Percentiles rank a stretch among this genome's conserved stretches.
Conservation (phyloP, 2,888 invertebrate genomes). For the Himalopsyche japonica region DNA sequence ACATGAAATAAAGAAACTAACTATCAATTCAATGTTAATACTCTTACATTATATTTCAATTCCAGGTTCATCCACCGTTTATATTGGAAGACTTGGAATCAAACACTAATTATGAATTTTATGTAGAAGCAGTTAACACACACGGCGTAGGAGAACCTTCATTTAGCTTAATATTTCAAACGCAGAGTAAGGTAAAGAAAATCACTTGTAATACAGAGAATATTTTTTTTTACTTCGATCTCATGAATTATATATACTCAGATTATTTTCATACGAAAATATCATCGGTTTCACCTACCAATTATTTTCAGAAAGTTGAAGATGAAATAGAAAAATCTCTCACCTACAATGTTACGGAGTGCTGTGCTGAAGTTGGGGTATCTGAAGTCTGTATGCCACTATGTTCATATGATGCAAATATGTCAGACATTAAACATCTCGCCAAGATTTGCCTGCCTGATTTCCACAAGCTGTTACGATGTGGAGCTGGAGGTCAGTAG, state of each 20-base stretch:
- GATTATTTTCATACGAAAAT: not conserved
- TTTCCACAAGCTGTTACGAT: slow-evolving; percentile 71
- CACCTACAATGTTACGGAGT: slow-evolving; percentile 77
- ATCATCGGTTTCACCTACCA: not conserved
- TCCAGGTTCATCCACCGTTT: slow-evolving; percentile 67
- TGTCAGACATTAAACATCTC: slow-evolving; percentile 75
- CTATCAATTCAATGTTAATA: not conserved
- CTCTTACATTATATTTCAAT: not conserved
- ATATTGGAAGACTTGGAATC: slow-evolving; percentile 75
- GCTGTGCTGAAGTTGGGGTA: slow-evolving; percentile 73
- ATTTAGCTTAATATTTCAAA: slow-evolving; percentile 74
- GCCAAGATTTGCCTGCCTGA: slow-evolving; percentile 77
- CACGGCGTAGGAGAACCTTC: slow-evolving; percentile 80
- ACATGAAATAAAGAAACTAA: too few relatives aligned
- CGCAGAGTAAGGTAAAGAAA: slow-evolving; percentile 64
- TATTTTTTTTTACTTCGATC: too few relatives aligned
- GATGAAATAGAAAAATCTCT: slow-evolving; percentile 63
- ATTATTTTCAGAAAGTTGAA: slow-evolving; percentile 53
- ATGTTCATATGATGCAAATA: slow-evolving; percentile 80
- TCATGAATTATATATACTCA: too few relatives aligned
- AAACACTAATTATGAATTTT: slow-evolving; percentile 79
- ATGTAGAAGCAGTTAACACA: slow-evolving; percentile 76
- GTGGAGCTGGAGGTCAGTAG: slow-evolving; percentile 63
- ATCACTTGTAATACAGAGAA: not conserved
- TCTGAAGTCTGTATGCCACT: slow-evolving; percentile 73